Evolutionary conservation across 1,140 invertebrate genomes (phyloP), one percentile per base, ranked within the genome.

Genomic region (Probaryconus sp.): DNA sequence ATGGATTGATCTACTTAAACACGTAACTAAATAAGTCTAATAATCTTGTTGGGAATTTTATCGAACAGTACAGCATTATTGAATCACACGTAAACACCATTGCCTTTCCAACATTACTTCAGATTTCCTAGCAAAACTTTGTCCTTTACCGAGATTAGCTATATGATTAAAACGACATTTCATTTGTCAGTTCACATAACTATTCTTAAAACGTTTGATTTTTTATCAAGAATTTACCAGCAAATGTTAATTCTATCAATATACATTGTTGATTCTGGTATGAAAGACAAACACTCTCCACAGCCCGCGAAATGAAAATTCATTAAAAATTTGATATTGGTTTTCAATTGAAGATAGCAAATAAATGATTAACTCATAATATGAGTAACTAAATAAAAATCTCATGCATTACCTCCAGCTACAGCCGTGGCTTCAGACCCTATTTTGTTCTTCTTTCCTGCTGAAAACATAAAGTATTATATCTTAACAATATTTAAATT

Each of bases 351-450:
- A 48, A 69, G 51, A 64, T 47, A 70, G 45, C 31, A 71, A 75
- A 69, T 45, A 26, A 76, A 55, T n/a, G n/a, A n/a, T n/a, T n/a
- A n/a, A n/a, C 60, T 33, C 47, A 51, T 67, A 40, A 70, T 55
- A 70, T 31, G 43, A 42, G 48, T 78, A 78, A 68, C 78, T 45
- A 77, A 82, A 80, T 77, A 80, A 82, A 80, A 81, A 71, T 85
- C 87, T 90, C 88, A 90, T 90, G 89, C 89, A 90, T 90, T 90
- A 90, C 89, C 89, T 90, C 89, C 89, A 87, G 89, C 89, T 58
- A 89, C 80, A 69, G 89, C 87, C 61, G 88, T 83, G 31, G 89
- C 87, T 80, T 90, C 90, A 78, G 89, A 87, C 64, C 89, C 88
- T 65, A 90, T 83, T 79, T 89, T 89, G 50, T 85, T 86, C 71